phyloP scores from a whole-genome alignment of 1,140 invertebrate species.

The Lepeophtheirus salmonis region DNA sequence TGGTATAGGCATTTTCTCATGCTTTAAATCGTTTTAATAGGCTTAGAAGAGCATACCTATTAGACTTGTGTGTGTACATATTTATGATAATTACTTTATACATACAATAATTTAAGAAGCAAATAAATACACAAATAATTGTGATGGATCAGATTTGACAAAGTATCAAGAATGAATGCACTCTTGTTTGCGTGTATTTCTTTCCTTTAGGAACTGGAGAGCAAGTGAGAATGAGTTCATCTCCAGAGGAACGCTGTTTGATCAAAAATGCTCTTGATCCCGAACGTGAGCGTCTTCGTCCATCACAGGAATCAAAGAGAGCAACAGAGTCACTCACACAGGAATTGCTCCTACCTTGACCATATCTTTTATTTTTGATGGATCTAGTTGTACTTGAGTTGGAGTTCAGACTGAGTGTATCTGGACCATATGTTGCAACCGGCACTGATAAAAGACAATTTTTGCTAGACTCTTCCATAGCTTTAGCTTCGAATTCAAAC shows the following conservation, averaged over 20 bases:
- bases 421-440: neutral
- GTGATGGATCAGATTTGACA: no score
- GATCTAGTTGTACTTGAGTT: neutral
- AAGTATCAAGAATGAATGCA: no score
- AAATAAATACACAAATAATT: no score
- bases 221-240: neutral
- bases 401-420: no score
- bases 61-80: no score
- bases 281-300: neutral
- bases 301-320: neutral
- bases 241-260: neutral
- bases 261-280: neutral
- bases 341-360: neutral
- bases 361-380: neutral
- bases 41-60: no score
- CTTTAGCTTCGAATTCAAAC: no score
- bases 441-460: neutral
- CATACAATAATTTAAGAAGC: no score
- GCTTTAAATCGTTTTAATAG: no score
- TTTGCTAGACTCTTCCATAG: neutral
- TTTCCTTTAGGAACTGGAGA: neutral
- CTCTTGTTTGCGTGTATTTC: no score
- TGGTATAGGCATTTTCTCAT: no score
- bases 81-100: no score
- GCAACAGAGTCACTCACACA: neutral